These are phyloP conservation scores for Solea solea DNA, from an alignment of 2,113 vertebrate species.

Conservation along the genomic window DNA sequence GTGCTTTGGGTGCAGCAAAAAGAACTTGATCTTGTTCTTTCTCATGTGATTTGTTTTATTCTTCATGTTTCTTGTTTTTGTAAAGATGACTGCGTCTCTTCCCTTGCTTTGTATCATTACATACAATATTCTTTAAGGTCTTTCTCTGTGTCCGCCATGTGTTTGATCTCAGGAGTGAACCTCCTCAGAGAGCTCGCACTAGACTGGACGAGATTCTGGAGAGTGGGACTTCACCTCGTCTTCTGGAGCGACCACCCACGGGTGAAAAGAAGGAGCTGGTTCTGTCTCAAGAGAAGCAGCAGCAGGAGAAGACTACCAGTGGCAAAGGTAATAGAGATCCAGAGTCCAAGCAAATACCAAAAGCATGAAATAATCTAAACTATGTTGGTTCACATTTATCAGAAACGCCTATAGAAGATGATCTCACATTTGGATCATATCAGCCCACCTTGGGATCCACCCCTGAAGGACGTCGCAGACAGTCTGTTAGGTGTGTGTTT, in stretches of 20 bases:
- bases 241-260: conserved; percentile 71
- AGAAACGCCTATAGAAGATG: conserved; percentile 68
- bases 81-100: neutral
- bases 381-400: neutral
- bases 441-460: conserved; percentile 83
- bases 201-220: conserved; percentile 89
- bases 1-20: conserved; percentile 18
- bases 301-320: conserved; percentile 55
- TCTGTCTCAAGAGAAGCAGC: conserved; percentile 58
- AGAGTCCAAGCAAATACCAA: neutral
- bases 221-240: conserved; percentile 72
- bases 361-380: neutral
- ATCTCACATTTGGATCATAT: conserved; percentile 87
- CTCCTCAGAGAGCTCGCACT: conserved; percentile 79
- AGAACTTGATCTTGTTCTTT: neutral
- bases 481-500: conserved; percentile 83
- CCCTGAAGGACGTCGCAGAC: conserved; percentile 79
- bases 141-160: neutral
- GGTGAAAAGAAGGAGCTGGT: conserved; percentile 77
- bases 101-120: neutral
- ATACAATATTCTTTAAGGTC: neutral
- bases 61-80: neutral
- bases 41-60: neutral
- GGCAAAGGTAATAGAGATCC: conserved; percentile 58
- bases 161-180: conserved; percentile 64